Percentiles rank a stretch among this genome's conserved stretches.
These are phyloP conservation scores for Halisarca cf. caerulea DNA, from an alignment of 37 sponge, comb jelly and placozoan species.

Conservation along the genomic window DNA sequence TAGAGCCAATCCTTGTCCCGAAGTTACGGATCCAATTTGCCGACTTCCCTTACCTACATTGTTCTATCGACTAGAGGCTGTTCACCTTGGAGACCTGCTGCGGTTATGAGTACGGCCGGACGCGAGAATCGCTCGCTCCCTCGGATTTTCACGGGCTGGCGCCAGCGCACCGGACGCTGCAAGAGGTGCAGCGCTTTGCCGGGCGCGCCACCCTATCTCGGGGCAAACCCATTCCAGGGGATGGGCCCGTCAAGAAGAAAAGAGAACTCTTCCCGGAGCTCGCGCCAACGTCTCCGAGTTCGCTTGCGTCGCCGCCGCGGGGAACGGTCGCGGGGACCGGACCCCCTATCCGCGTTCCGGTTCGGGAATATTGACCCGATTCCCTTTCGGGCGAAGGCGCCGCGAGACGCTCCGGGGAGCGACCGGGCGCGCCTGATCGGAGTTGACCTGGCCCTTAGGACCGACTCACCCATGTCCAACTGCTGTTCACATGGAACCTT, in stretches of 20 bases:
- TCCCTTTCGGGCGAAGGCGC: constrained; percentile 61
- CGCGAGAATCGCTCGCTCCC: constrained; percentile 53
- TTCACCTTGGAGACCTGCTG: constrained; percentile 78
- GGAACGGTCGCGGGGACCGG: neutral
- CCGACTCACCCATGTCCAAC: constrained; percentile 73
- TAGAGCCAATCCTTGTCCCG: constrained; percentile 77
- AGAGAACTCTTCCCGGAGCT: constrained; percentile 56
- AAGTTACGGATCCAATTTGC: constrained; percentile 75
- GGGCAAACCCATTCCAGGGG: constrained; percentile 57
- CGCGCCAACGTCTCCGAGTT: constrained; percentile 49
- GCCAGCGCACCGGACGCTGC: constrained; percentile 45
- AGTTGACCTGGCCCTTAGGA: constrained; percentile 67
- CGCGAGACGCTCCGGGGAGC: neutral
- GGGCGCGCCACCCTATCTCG: constrained; percentile 54
- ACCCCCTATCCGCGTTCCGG: constrained; percentile 49
- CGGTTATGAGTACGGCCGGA: constrained; percentile 76
- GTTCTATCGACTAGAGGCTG: constrained; percentile 76
- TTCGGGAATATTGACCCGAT: constrained; percentile 79
- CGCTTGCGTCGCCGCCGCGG: constrained; percentile 39
- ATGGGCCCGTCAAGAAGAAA: constrained; percentile 47
- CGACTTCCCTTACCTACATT: constrained; percentile 78
- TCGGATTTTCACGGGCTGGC: constrained; percentile 70
- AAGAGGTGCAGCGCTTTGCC: constrained; percentile 55
- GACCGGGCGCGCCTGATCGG: constrained; percentile 26
- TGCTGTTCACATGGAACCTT: constrained; percentile 71